A percentile compares a stretch with the other conserved stretches of the same genome.
Conservation (phyloP, 53 echinoderm and acorn worm species). For the Hippasteria phrygiana region DNA sequence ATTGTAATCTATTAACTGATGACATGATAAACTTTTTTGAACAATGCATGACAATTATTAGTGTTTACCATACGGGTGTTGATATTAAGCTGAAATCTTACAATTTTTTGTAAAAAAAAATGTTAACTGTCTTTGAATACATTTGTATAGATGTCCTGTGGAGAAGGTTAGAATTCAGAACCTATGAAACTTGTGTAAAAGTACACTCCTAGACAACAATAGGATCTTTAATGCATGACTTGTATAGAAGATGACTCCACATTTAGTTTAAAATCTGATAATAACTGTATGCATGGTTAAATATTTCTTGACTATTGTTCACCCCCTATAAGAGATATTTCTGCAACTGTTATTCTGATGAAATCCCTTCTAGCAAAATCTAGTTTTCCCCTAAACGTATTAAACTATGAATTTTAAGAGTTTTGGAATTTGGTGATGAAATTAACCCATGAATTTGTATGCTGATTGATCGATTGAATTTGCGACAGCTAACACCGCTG, state of each 20-base stretch:
- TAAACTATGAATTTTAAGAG: constrained; percentile 1
- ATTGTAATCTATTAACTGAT: constrained; percentile 32
- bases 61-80: constrained; percentile 65
- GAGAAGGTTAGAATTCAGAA: constrained; percentile 1
- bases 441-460: constrained; percentile 14
- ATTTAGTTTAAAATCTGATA: constrained; percentile 22
- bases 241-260: constrained; percentile 36
- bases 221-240: constrained; percentile 46
- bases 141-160: constrained; percentile 68
- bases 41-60: constrained; percentile 66
- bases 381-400: constrained; percentile 12
- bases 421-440: constrained; percentile 8
- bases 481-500: background rate
- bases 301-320: constrained; percentile 32
- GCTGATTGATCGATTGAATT: background rate
- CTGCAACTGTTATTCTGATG: background rate
- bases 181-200: constrained; percentile 8
- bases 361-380: constrained; percentile 14
- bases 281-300: constrained; percentile 64
- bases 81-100: constrained; percentile 71
- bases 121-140: constrained; percentile 74
- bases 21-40: constrained; percentile 60
- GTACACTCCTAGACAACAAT: constrained; percentile 46
- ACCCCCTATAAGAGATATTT: constrained; percentile 34
- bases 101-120: constrained; percentile 69